These are phyloP conservation scores for Labeo rohita DNA, from an alignment of 2,113 vertebrate species.

Conservation along the genomic window DNA sequence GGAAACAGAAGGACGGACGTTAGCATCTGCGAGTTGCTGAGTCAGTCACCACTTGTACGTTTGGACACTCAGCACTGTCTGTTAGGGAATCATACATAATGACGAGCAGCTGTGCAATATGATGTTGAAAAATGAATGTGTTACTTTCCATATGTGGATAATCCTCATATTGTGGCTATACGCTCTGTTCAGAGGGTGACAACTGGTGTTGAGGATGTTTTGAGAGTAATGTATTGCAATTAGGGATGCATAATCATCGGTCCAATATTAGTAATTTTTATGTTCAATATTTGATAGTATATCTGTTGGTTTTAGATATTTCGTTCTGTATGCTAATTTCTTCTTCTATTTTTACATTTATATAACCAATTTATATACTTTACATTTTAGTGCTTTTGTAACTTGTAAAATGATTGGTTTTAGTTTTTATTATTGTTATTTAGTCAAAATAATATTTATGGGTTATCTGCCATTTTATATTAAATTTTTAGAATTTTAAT, in stretches of 20 bases:
- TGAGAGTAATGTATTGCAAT: not conserved
- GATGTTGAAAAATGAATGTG: constrained; percentile 22
- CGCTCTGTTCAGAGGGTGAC: not conserved
- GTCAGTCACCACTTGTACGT: not conserved
- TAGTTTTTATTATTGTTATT: too few relatives aligned
- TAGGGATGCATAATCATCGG: not conserved
- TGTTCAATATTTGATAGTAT: not conserved
- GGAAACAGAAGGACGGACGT: not conserved
- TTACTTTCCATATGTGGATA: not conserved
- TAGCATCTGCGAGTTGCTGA: not conserved
- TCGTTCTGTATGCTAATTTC: not conserved
- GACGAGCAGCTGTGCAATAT: constrained; percentile 10
- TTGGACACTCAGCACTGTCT: not conserved
- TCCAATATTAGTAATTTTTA: not conserved
- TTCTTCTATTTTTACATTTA: not conserved
- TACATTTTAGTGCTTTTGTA: too few relatives aligned
- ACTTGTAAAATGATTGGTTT: too few relatives aligned
- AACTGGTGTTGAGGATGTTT: not conserved
- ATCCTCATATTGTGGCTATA: not conserved
- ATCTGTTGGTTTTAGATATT: not conserved
- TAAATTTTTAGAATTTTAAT: not conserved
- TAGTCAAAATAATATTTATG: not conserved
- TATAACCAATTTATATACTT: not conserved
- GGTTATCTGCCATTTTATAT: not conserved
- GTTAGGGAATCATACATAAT: not conserved